phyloP scores from a whole-genome alignment of 2,888 invertebrate genomes.

The Hypercompe scribonia region DNA sequence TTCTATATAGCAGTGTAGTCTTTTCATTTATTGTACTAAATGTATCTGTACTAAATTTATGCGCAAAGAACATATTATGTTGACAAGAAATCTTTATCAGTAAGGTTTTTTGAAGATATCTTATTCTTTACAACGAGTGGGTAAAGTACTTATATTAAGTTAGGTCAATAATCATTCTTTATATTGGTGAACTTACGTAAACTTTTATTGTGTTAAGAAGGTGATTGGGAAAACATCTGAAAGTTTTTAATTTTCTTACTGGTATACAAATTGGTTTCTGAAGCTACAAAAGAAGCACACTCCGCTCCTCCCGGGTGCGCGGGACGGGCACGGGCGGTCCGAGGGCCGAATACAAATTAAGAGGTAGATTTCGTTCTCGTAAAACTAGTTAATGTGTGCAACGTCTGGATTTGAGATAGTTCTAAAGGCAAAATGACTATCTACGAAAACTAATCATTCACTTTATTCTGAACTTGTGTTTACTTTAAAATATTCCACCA shows the following conservation, averaged over 20 bases:
- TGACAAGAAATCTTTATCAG: neutral
- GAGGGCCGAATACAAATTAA: conserved; percentile 82
- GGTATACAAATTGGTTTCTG: conserved; percentile 83
- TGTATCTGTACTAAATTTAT: conserved; percentile 13
- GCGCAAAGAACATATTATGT: conserved; percentile 19
- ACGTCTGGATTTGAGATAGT: conserved; percentile 73
- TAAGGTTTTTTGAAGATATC: conserved; percentile 10
- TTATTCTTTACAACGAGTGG: neutral
- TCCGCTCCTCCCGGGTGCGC: conserved; percentile 64
- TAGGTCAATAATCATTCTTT: conserved; percentile 34
- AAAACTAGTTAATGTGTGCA: conserved; percentile 79
- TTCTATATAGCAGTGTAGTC: conserved; percentile 10
- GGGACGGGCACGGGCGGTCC: conserved; percentile 59
- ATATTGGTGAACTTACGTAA: conserved; percentile 54
- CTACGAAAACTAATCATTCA: conserved; percentile 57
- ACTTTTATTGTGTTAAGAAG: conserved; percentile 65
- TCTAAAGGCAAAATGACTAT: conserved; percentile 59
- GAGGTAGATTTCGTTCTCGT: conserved; percentile 72
- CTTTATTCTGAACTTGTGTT: conserved; percentile 46
- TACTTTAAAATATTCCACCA: conserved; percentile 21
- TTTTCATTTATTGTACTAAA: conserved; percentile 13
- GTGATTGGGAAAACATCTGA: conserved; percentile 67
- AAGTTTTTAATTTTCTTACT: conserved; percentile 82
- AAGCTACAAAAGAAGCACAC: conserved; percentile 80
- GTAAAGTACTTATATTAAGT: neutral